Evolutionary conservation across 2,888 invertebrate species (phyloP).

Genomic region (Pollenia labialis): DNA sequence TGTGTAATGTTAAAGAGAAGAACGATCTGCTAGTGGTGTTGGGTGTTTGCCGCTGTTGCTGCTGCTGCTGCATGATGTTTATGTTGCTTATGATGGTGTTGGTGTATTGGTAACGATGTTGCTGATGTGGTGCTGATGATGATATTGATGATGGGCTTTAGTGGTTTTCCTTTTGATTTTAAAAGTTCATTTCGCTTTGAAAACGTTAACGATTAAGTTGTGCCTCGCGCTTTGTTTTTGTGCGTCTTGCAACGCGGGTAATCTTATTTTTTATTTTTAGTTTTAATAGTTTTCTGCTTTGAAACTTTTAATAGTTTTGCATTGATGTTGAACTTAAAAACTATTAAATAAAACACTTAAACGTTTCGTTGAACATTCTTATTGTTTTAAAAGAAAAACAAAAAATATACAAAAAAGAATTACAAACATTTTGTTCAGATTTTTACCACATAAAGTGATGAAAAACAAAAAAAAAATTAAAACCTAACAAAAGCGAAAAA

Average conservation of each 20-base stretch:
- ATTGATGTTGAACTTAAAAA: constrained; percentile 73
- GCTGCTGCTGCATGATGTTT: constrained; percentile 45
- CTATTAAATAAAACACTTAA: constrained; percentile 74
- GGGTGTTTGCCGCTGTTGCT: constrained; percentile 17
- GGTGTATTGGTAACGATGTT: constrained; percentile 55
- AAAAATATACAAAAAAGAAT: background rate
- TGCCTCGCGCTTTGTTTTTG: constrained; percentile 80
- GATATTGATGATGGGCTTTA: constrained; percentile 78
- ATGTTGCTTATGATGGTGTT: constrained; percentile 49
- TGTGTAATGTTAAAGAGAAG: constrained; percentile 35
- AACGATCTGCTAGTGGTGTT: constrained; percentile 48
- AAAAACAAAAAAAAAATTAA: constrained; percentile 15
- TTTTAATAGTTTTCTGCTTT: constrained; percentile 52
- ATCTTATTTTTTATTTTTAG: background rate
- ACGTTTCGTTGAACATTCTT: constrained; percentile 83
- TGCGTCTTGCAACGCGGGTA: constrained; percentile 71
- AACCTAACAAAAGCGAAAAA: constrained; percentile 30
- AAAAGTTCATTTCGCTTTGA: constrained; percentile 84
- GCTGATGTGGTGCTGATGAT: constrained; percentile 65
- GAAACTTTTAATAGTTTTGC: constrained; percentile 49
- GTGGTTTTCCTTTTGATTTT: constrained; percentile 84
- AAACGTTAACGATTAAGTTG: constrained; percentile 83
- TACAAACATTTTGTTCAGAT: constrained; percentile 34
- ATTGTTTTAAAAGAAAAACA: constrained; percentile 74
- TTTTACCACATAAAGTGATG: constrained; percentile 39